phyloP scores from a whole-genome alignment of 2,888 invertebrate species.

The Clepsis dumicolana region DNA sequence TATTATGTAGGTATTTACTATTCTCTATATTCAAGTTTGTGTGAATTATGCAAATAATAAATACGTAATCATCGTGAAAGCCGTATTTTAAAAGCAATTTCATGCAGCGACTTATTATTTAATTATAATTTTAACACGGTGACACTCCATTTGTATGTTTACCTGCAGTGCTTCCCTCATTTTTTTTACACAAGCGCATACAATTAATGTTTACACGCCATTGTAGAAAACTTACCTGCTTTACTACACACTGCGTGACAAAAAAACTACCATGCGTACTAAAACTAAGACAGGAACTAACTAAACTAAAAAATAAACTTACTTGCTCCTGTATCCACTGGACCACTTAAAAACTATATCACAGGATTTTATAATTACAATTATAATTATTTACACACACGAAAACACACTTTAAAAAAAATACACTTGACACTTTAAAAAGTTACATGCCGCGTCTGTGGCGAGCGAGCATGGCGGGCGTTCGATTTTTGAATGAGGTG shows the following conservation, averaged over 20 bases:
- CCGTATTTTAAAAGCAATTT: background rate
- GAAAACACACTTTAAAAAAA: constrained; percentile 54
- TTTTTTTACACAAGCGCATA: background rate
- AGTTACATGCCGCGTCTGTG: constrained; percentile 48
- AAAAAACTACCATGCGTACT: constrained; percentile 14
- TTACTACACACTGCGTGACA: background rate
- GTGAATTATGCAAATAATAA: background rate
- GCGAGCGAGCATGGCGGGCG: constrained; percentile 36
- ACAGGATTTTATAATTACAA: constrained; percentile 75
- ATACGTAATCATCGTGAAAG: background rate
- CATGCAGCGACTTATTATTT: background rate
- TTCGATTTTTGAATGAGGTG: constrained; percentile 57
- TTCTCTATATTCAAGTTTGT: no score
- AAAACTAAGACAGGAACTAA: no score
- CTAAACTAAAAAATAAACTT: constrained; percentile 66
- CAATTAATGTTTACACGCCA: constrained; percentile 1
- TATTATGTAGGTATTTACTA: background rate
- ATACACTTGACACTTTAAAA: constrained; percentile 55
- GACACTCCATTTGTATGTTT: background rate
- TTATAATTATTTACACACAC: constrained; percentile 58
- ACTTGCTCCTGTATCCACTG: constrained; percentile 67
- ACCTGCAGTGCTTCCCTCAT: constrained; percentile 4
- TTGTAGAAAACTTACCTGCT: constrained; percentile 5
- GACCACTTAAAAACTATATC: constrained; percentile 75
- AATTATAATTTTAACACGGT: background rate